Base-by-base conservation (phyloP, 1,140 invertebrate genomes). In the Drosophila parabipectinata region DNA sequence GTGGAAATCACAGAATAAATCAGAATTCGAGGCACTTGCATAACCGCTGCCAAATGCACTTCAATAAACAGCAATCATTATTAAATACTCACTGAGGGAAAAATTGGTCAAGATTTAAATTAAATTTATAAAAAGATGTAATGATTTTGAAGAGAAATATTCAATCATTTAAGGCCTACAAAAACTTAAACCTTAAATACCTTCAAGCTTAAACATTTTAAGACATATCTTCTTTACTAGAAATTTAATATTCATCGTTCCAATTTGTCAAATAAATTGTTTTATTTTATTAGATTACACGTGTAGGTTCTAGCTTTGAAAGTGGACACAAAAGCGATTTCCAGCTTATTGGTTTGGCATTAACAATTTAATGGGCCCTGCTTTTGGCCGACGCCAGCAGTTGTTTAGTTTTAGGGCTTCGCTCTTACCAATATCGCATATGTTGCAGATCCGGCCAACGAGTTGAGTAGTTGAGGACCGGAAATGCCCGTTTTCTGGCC, bases 401-500 rank as follows among this genome's bases (percentile, higher is more conserved):
- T 67, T 67, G 63, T 15, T 67, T 67, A 67, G 60, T 64, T 67
- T 45, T 39, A 45, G 18, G 12, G 15, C 50, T 10, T 34, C 18
- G 18, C 24, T n/a, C 57, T 26, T 53, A 21, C 51, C 32, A 73
- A 80, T 77, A 64, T 81, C 77, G 75, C 81, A 84, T 84, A 84
- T 84, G 81, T 56, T 83, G 68, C 76, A 72, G 72, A 83, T 78
- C 72, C 71, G 30, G 54, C 6, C 24, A 51, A 47, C 47, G 50
- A 51, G 54, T 41, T 51, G 52, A 57, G 26, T 44, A 45, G 44
- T 56, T 72, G 60, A 68, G 62, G 52, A 24, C 53, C 72, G 73
- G 73, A 76, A 76, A 57, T 87, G 78, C 55, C 67, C 82, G 71
- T 87, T 87, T 87, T 80, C 82, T 66, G 82, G 62, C 60, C 82